phyloP scores from a whole-genome alignment of 2,888 invertebrate genomes.

The Tortricodes alternella region DNA sequence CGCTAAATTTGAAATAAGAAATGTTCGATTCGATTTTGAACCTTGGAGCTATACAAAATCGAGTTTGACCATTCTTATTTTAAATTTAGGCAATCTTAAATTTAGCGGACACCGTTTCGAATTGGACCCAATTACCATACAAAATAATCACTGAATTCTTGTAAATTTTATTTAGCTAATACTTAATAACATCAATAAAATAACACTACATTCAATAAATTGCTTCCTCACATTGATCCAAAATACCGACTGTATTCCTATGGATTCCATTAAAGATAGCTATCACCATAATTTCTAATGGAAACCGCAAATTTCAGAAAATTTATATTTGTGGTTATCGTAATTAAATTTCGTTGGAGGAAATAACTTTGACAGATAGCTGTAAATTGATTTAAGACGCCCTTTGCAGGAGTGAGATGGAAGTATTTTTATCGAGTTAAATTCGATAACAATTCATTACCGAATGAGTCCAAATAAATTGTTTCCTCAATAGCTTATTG shows the following conservation, averaged over 20 bases:
- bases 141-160: no score
- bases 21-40: no score
- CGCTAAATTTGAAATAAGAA: no score
- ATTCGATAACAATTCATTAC: neutral
- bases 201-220: neutral
- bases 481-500: neutral
- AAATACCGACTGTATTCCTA: neutral
- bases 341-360: slow-evolving; percentile 19
- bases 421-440: slow-evolving; percentile 12
- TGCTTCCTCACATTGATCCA: neutral
- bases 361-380: slow-evolving; percentile 20
- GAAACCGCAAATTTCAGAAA: slow-evolving; percentile 8
- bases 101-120: no score
- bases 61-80: no score
- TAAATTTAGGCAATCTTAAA: no score
- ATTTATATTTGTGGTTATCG: slow-evolving; percentile 9
- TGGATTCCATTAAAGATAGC: neutral
- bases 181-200: no score
- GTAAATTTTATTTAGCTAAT: no score
- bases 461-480: no score
- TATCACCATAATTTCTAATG: slow-evolving; percentile 1
- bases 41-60: no score
- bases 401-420: neutral
- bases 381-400: slow-evolving; percentile 9
- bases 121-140: no score